Evolutionary conservation across 2,888 invertebrate species (phyloP).

Genomic region (Pollenia labialis): DNA sequence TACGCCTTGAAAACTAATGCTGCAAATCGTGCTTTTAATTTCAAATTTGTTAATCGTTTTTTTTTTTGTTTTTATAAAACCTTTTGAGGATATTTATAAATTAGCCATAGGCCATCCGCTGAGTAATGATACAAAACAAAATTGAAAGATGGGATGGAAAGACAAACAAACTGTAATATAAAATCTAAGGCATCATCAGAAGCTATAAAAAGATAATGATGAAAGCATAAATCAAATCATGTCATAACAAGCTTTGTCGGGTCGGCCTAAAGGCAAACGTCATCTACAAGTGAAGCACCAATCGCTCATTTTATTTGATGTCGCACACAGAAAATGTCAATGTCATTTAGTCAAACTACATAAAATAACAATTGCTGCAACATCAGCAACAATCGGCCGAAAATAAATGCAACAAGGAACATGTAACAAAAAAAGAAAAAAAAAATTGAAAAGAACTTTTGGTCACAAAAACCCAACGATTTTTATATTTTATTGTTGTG

Average conservation of each 20-base stretch:
- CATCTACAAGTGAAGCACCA: slow-evolving; percentile 71
- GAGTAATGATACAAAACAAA: slow-evolving; percentile 9
- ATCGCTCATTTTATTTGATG: slow-evolving; percentile 74
- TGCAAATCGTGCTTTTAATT: slow-evolving; percentile 4
- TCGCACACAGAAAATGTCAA: slow-evolving; percentile 72
- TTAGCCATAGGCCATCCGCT: slow-evolving; percentile 35
- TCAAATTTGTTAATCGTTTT: neutral
- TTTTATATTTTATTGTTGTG: slow-evolving; percentile 31
- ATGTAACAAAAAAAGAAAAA: slow-evolving; percentile 19
- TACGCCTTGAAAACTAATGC: slow-evolving; percentile 16
- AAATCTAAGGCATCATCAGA: slow-evolving; percentile 37
- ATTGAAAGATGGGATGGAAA: neutral
- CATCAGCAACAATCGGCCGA: slow-evolving; percentile 51
- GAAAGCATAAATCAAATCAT: slow-evolving; percentile 74
- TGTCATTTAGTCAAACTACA: slow-evolving; percentile 74
- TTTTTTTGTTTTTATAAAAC: neutral
- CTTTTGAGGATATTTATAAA: slow-evolving; percentile 34
- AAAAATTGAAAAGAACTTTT: slow-evolving; percentile 38
- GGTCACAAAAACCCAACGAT: slow-evolving; percentile 43
- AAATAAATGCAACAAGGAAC: slow-evolving; percentile 55
- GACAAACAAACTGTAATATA: slow-evolving; percentile 18
- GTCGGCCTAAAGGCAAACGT: slow-evolving; percentile 68
- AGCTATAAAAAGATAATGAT: slow-evolving; percentile 66
- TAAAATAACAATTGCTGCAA: slow-evolving; percentile 67
- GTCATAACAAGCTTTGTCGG: slow-evolving; percentile 74